Evolutionary conservation across 2,797 vertebrate genomes (phyloP).

Genomic region (Urosaurus nigricauda): DNA sequence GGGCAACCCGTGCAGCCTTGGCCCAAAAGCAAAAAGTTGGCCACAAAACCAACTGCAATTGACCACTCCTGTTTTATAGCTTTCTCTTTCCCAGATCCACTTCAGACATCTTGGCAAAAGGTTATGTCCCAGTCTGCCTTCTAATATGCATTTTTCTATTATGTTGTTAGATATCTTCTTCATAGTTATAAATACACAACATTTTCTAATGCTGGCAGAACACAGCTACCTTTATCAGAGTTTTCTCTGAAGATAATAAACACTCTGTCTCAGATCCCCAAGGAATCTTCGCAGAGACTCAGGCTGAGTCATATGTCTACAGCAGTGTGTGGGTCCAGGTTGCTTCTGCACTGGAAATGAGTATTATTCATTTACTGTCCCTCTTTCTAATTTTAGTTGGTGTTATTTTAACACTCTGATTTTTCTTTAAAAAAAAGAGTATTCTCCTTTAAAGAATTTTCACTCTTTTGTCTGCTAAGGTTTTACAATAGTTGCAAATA

Average conservation of each 20-base stretch:
- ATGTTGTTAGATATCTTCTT: conserved; percentile 21
- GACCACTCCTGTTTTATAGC: not conserved
- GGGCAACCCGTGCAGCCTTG: no score
- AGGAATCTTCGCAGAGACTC: conserved; percentile 2
- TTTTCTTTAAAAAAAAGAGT: conserved; percentile 5
- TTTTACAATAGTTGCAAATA: not conserved
- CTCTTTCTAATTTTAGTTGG: conserved; percentile 51
- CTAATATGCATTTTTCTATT: conserved; percentile 26
- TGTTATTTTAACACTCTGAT: conserved; percentile 33
- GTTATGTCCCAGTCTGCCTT: not conserved
- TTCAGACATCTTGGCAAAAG: conserved; percentile 9
- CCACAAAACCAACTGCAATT: not conserved
- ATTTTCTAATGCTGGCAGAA: conserved; percentile 38
- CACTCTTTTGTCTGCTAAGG: conserved; percentile 27
- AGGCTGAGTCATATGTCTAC: conserved; percentile 33
- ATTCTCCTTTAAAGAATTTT: conserved; percentile 35
- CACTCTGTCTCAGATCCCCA: conserved; percentile 33
- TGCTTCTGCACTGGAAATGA: conserved; percentile 36
- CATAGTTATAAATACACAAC: not conserved
- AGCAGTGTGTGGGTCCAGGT: conserved; percentile 35
- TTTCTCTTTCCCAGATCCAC: not conserved
- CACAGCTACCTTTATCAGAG: not conserved
- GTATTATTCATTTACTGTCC: conserved; percentile 55
- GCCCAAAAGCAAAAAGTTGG: not conserved
- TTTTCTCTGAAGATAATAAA: conserved; percentile 55